phyloP scores from a whole-genome alignment of 64 coral and sea anemone genomes.

The Dendronephthya gigantea region DNA sequence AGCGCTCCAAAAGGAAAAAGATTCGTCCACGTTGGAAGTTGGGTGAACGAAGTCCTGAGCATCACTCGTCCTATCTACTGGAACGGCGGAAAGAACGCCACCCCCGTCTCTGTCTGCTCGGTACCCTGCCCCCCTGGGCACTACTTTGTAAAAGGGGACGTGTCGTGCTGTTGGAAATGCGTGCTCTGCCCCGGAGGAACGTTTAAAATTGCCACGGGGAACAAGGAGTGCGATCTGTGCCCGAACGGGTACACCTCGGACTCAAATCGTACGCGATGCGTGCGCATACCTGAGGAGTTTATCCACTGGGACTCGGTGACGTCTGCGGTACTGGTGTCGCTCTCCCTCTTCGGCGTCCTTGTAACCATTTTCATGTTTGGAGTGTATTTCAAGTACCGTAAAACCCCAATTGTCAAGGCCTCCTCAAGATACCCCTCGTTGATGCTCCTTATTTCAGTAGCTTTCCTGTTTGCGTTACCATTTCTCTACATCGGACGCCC shows the following conservation, averaged over 20 bases:
- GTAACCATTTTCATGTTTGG: background rate
- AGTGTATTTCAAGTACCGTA: slow-evolving; percentile 14
- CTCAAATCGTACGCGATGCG: slow-evolving; percentile 6
- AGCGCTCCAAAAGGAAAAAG: background rate
- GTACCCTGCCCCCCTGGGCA: slow-evolving; percentile 20
- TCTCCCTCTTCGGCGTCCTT: slow-evolving; percentile 5
- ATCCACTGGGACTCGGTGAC: slow-evolving; percentile 17
- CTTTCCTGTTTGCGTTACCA: slow-evolving; percentile 33
- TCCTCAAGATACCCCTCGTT: slow-evolving; percentile 39
- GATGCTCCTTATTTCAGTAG: slow-evolving; percentile 38
- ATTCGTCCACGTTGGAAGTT: background rate
- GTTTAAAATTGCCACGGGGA: background rate
- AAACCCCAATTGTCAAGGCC: slow-evolving; percentile 37
- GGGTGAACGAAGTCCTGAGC: background rate
- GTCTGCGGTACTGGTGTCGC: background rate
- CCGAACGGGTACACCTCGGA: background rate
- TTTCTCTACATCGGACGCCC: slow-evolving; percentile 44
- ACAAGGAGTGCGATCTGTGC: slow-evolving; percentile 8
- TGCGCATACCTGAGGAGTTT: slow-evolving; percentile 14
- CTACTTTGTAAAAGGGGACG: slow-evolving; percentile 10
- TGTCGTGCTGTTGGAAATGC: slow-evolving; percentile 32
- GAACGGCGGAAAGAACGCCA: background rate
- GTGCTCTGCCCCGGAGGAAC: slow-evolving; percentile 13
- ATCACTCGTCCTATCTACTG: background rate
- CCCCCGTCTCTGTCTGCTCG: slow-evolving; percentile 18